A percentile compares a stretch with the other conserved stretches of the same genome.
These are phyloP conservation scores for Drosophila orena DNA, from an alignment of 1,140 invertebrate genomes.

Conservation along the genomic window DNA sequence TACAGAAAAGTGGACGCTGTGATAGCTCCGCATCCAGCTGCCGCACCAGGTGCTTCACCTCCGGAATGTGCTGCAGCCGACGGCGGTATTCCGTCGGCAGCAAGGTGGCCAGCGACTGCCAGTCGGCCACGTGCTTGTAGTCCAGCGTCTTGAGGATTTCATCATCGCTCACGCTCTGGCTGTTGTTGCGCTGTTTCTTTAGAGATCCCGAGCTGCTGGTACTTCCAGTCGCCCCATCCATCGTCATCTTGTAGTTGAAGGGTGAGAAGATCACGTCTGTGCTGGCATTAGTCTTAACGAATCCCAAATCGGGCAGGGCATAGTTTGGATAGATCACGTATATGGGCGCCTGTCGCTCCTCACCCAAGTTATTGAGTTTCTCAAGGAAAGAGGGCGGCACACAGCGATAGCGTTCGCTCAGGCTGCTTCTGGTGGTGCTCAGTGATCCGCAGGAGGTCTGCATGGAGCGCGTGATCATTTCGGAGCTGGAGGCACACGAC, in stretches of 20 bases:
- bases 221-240: slow-evolving; percentile 50
- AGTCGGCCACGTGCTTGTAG: slow-evolving; percentile 93
- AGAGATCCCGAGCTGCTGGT: slow-evolving; percentile 47
- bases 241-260: slow-evolving; percentile 83
- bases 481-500: slow-evolving; percentile 82
- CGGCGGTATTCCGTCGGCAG: slow-evolving; percentile 92
- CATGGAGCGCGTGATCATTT: slow-evolving; percentile 90
- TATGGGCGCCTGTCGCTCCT: slow-evolving; percentile 89
- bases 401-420: slow-evolving; percentile 85
- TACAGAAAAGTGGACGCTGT: slow-evolving; percentile 89
- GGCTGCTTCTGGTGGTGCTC: slow-evolving; percentile 75
- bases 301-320: slow-evolving; percentile 94
- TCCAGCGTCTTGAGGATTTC: slow-evolving; percentile 92
- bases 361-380: slow-evolving; percentile 87
- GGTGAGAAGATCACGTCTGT: slow-evolving; percentile 88
- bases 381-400: slow-evolving; percentile 88
- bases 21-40: slow-evolving; percentile 85
- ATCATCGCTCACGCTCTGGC: slow-evolving; percentile 90
- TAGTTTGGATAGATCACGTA: slow-evolving; percentile 97
- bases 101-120: slow-evolving; percentile 95
- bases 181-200: slow-evolving; percentile 87
- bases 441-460: slow-evolving; percentile 87
- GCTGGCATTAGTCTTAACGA: slow-evolving; percentile 88
- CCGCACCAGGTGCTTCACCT: slow-evolving; percentile 85
- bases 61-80: slow-evolving; percentile 90